Base-by-base conservation (phyloP, 1,140 invertebrate species). In the Philopotamus ludificatus region DNA sequence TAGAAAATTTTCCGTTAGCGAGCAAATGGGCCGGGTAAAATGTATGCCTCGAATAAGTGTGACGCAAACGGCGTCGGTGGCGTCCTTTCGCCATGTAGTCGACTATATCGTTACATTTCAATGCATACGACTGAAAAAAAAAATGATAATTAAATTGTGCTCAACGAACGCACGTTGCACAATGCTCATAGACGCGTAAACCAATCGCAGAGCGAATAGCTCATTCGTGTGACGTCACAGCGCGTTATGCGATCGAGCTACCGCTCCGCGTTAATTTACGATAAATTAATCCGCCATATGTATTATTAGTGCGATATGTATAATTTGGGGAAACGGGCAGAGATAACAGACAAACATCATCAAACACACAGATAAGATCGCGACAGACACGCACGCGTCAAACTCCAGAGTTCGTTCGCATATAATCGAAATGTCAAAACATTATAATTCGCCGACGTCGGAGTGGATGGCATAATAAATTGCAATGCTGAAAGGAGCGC, bases 1-100 rank as follows among this genome's bases (percentile, higher is more conserved):
- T 28, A 54, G 44, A 47, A 47, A n/a, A 26, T 54, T 54, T 25
- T 21, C 51, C 20, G 8, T 25, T 21, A 25, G 22, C 51, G 22
- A 54, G 22, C 12, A 25, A 54, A 8, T 23, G n/a, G 3, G 8
- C 20, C 51, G 22, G 51, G 4, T n/a, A 25, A 54, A 51, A 54
- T 54, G 23, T 25, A 54, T 25, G 16, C 47, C 47, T 21, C 3
- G 3, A 18, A n/a, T 54, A 28, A 54, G n/a, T 26, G 51, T 25
- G 4, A 21, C 22, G 51, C 20, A 54, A 54, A 54, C 10, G 23
- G 3, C 21, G 1, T 9, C n/a, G 1, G 20, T 12, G n/a, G n/a
- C 51, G 15, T 3, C 8, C 23, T 10, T 44, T 7, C 28, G 4
- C 28, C 12, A 12, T 12, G 28, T 34, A 4, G 28, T 4, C 28